Evolutionary conservation across 2,888 invertebrate species (phyloP), one percentile per base, ranked within the genome.

Genomic region (Chymomyza amoena): DNA sequence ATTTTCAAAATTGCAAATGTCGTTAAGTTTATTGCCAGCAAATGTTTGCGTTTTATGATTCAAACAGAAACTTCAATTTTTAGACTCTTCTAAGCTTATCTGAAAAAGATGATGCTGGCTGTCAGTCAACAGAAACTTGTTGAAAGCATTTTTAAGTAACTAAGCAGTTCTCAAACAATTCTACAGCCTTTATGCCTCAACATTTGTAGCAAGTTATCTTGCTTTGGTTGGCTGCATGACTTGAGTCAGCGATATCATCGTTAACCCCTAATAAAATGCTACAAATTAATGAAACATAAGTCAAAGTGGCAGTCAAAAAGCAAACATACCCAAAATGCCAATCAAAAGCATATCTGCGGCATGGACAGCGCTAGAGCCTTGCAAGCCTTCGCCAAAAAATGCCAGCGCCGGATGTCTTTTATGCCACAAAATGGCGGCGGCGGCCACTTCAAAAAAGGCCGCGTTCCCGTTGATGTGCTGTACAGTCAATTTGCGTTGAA

Each of bases 211-310:
- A 25, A 25, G 36, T 45, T 45, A 45, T 45, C 39, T 45, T 45
- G 39, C 13, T 45, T 45, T 10, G 39, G 39, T 45, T 13, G 13
- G 13, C 13, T 4, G 74, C 64, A 61, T 73, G 73, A 72, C 61
- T 18, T 54, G 52, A 18, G 52, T 18, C 54, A 28, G 73, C n/a
- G 51, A 13, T 16, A 59, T 62, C 73, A 73, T 77, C 73, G 79
- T 87, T 82, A 81, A 79, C 71, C 84, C 79, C 83, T 79, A 83
- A 82, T 84, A 87, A 87, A 80, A 82, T 70, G 77, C 72, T 71
- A 75, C 88, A 88, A 86, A 86, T 84, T 84, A 84, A 88, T 88
- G 78, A 88, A 84, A 86, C 83, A 84, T 86, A 84, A 84, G 86
- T 84, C 83, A 88, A 79, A 72, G 66, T 69, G 69, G 68, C 69